Conservation (phyloP, 2,797 vertebrate genomes). For the Trachops cirrhosus region DNA sequence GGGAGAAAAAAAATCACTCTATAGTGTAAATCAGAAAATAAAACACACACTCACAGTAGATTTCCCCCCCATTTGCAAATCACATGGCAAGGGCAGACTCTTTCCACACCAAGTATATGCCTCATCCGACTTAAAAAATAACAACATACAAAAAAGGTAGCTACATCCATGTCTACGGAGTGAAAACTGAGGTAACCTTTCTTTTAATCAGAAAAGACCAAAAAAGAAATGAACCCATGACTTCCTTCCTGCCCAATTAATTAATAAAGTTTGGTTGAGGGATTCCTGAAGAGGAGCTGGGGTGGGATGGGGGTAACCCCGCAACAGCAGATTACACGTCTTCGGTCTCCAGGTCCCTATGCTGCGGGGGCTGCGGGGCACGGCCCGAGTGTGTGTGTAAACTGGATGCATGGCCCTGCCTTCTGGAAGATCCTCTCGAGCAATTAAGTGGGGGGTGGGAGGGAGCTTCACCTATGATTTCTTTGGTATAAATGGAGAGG, state of each 20-base stretch:
- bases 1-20: constrained; percentile 85
- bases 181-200: constrained; percentile 96
- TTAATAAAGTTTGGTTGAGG: constrained; percentile 80
- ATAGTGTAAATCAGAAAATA: constrained; percentile 97
- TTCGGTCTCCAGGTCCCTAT: constrained; percentile 10
- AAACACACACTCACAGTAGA: constrained; percentile 94
- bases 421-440: neutral
- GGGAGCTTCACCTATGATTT: constrained; percentile 83
- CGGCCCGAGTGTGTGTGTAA: neutral
- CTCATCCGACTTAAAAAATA: constrained; percentile 85
- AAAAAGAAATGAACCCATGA: constrained; percentile 64
- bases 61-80: constrained; percentile 88
- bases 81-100: constrained; percentile 87
- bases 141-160: constrained; percentile 80
- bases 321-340: constrained; percentile 88
- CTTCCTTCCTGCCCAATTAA: constrained; percentile 82
- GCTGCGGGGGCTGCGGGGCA: neutral
- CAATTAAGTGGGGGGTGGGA: neutral
- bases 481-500: constrained; percentile 89
- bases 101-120: constrained; percentile 86
- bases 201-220: constrained; percentile 64
- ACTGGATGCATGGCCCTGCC: neutral
- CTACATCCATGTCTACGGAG: constrained; percentile 89
- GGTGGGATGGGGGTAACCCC: constrained; percentile 68
- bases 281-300: constrained; percentile 75